Conservation (phyloP, 2,888 invertebrate genomes). For the Horisme vitalbata region DNA sequence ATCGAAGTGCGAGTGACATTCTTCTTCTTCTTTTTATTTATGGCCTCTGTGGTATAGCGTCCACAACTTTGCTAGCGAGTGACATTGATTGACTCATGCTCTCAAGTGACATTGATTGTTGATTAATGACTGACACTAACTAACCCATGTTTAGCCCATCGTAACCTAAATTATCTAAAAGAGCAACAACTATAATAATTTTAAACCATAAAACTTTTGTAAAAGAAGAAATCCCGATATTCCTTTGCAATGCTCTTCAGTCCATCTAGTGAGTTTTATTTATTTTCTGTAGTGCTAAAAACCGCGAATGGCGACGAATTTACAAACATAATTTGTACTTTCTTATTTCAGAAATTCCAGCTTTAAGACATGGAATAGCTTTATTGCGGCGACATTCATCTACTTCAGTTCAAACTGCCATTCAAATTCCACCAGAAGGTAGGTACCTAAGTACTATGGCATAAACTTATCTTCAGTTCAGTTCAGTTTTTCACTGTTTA, state of each 20-base stretch:
- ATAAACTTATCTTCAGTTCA: neutral
- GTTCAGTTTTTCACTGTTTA: neutral
- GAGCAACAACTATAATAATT: too few species aligned
- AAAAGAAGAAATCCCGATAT: neutral
- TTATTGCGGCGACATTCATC: conserved; percentile 49
- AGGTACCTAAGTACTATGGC: too few species aligned
- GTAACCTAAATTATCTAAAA: too few species aligned
- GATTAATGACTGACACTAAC: too few species aligned
- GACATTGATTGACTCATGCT: too few species aligned
- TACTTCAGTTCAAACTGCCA: conserved; percentile 46
- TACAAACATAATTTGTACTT: neutral
- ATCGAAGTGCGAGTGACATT: too few species aligned
- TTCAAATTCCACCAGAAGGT: conserved; percentile 46
- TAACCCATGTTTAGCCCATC: too few species aligned
- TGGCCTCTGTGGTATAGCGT: too few species aligned
- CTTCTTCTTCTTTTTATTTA: too few species aligned
- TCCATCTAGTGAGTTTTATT: conserved; percentile 34
- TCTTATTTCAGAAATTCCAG: conserved; percentile 36
- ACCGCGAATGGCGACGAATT: too few species aligned
- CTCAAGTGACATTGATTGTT: too few species aligned
- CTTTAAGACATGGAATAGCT: conserved; percentile 34
- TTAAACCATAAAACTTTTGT: neutral
- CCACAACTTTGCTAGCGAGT: too few species aligned
- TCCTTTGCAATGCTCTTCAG: conserved; percentile 36
- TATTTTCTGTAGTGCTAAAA: neutral